These are phyloP conservation scores for Acleris emargana DNA, from an alignment of 2,888 invertebrate genomes.

Conservation along the genomic window DNA sequence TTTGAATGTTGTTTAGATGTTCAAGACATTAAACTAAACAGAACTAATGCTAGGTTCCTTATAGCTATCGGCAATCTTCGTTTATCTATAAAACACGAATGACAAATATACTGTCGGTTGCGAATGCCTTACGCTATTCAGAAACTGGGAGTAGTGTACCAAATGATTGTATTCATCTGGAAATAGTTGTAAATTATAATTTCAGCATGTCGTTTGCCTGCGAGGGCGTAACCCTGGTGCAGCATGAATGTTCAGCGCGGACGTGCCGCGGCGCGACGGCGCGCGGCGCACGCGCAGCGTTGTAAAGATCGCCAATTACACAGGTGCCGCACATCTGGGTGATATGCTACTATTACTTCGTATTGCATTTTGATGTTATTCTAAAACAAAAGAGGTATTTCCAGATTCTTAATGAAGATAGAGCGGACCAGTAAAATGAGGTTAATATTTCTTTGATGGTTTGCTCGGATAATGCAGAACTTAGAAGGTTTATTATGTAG, in stretches of 20 bases:
- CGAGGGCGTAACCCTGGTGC: not conserved
- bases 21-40: too few relatives aligned
- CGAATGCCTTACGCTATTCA: too few relatives aligned
- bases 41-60: too few relatives aligned
- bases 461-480: conserved; percentile 13
- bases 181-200: too few relatives aligned
- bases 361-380: conserved; percentile 18
- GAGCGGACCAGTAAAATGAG: conserved; percentile 3
- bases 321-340: conserved; percentile 65
- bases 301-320: conserved; percentile 58
- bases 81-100: too few relatives aligned
- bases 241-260: conserved; percentile 57
- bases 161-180: too few relatives aligned
- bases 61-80: too few relatives aligned
- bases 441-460: conserved; percentile 20
- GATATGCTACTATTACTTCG: conserved; percentile 54
- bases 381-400: conserved; percentile 23
- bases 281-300: conserved; percentile 42
- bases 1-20: too few relatives aligned
- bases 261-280: conserved; percentile 50
- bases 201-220: not conserved
- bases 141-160: too few relatives aligned
- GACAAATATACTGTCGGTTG: too few relatives aligned
- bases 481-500: not conserved
- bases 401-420: conserved; percentile 18